Evolutionary conservation across 1,140 invertebrate species (phyloP), one percentile per base, ranked within the genome.

Genomic region (Dendroctonus ponderosae): DNA sequence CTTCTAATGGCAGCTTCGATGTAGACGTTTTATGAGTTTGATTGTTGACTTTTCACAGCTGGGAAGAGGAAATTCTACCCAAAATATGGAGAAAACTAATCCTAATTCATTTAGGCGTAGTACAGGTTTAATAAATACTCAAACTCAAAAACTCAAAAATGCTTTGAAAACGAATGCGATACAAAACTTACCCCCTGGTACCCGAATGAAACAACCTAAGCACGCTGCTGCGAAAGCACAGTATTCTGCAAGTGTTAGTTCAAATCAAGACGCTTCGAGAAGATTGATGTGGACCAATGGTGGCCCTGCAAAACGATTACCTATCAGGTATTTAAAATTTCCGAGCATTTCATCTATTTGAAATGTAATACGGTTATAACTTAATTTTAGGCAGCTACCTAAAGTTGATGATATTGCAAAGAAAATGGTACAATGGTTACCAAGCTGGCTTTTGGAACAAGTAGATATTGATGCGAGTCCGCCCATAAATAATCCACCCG

Each of bases 361-460:
- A 4, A 12, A 3, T 26, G 43, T 49, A 3, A 46, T 14, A 60
- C 48, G 12, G 43, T 60, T 49, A 8, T 7, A 9, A n/a, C 8
- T 2, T 7, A 39, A 44, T 43, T 14, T 44, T 37, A 54, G 42
- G 48, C n/a, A 44, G 5, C 6, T 59, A 14, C 46, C 40, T 12
- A 53, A 59, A 7, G 12, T 65, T 6, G 56, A 61, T 39, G 70
- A 68, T 15, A 59, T 62, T 38, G 48, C 57, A 26, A 11, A 54
- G 37, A 61, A 50, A 61, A 68, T 72, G 41, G 15, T 72, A 5
- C 44, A 57, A 8, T 72, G 71, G 71, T 48, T 51, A 0, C 65
- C 66, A 2, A 70, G 65, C 12, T 70, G 71, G 69, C 38, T 72
- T 8, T 5, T 63, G 5, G 68, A 72, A 57, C 71, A 72, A 59